A percentile compares a stretch with the other conserved stretches of the same genome.
Conservation (phyloP, 2,113 vertebrate genomes). For the Tangachromis dhanisi region DNA sequence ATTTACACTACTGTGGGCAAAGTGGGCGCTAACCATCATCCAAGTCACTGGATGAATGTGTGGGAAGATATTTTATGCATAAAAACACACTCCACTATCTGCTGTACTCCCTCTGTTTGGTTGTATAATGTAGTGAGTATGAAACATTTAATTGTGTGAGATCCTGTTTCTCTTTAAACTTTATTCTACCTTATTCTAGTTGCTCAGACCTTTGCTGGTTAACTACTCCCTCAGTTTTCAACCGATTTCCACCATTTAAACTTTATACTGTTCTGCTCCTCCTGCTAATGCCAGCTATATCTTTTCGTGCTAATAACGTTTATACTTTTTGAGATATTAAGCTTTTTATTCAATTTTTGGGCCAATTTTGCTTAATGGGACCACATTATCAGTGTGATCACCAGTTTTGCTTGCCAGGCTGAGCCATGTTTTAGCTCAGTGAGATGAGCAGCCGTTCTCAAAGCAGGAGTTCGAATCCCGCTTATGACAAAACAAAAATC, state of each 20-base stretch:
- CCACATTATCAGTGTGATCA: not conserved
- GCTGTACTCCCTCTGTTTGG: not conserved
- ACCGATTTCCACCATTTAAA: not conserved
- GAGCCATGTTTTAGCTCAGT: not conserved
- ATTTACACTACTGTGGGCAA: conserved; percentile 17
- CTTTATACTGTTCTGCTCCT: not conserved
- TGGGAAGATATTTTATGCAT: not conserved
- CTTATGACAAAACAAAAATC: too few species aligned
- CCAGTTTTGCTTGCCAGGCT: not conserved
- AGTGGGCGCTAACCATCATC: not conserved
- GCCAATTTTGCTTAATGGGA: not conserved
- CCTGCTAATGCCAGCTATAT: not conserved
- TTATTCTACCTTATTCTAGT: not conserved
- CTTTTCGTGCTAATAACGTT: not conserved
- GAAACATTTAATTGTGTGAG: not conserved
- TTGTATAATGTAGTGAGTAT: not conserved
- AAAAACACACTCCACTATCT: not conserved
- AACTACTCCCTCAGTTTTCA: not conserved
- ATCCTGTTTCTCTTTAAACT: not conserved
- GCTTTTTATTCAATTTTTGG: not conserved
- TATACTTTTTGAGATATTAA: not conserved
- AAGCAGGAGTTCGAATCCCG: not conserved
- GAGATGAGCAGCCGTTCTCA: not conserved
- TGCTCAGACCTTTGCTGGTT: not conserved
- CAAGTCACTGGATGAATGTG: not conserved